These are phyloP conservation scores for Trichonephila inaurata DNA, from an alignment of 1,140 invertebrate species.

Conservation along the genomic window DNA sequence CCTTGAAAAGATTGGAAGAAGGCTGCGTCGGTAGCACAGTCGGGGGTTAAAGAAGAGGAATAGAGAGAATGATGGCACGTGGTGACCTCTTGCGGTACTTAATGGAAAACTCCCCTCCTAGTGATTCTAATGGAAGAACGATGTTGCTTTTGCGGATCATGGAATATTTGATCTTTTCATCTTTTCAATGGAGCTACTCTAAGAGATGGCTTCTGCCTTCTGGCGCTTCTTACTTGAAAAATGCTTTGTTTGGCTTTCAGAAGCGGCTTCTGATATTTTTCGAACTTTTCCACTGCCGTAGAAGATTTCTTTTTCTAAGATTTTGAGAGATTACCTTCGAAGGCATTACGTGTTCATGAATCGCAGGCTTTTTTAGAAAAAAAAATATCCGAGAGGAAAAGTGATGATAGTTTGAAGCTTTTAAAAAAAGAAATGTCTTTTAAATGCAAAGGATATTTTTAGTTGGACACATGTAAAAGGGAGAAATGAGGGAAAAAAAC, in stretches of 20 bases:
- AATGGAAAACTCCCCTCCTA: slow-evolving; percentile 72
- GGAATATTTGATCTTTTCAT: slow-evolving; percentile 72
- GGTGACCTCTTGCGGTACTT: slow-evolving; percentile 73
- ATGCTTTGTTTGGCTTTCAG: slow-evolving; percentile 59
- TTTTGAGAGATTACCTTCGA: background rate
- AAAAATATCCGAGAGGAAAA: background rate
- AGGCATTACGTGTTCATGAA: background rate
- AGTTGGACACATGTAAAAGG: background rate
- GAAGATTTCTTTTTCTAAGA: background rate
- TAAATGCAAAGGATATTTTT: background rate
- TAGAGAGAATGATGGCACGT: slow-evolving; percentile 61
- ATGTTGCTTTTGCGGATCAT: slow-evolving; percentile 74
- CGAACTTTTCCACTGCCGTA: background rate
- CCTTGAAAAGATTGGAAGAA: slow-evolving; percentile 58
- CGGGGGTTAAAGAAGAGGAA: slow-evolving; percentile 45
- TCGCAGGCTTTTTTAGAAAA: background rate
- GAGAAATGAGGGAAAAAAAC: background rate
- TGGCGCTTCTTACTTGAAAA: slow-evolving; percentile 51
- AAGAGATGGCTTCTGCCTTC: slow-evolving; percentile 50
- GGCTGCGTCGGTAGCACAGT: background rate
- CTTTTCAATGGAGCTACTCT: slow-evolving; percentile 49
- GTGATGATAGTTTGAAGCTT: background rate
- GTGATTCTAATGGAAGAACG: slow-evolving; percentile 75
- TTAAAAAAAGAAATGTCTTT: background rate
- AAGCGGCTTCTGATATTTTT: background rate